These are phyloP conservation scores for Gandaritis pyraliata DNA, from an alignment of 2,888 invertebrate species.

Conservation along the genomic window DNA sequence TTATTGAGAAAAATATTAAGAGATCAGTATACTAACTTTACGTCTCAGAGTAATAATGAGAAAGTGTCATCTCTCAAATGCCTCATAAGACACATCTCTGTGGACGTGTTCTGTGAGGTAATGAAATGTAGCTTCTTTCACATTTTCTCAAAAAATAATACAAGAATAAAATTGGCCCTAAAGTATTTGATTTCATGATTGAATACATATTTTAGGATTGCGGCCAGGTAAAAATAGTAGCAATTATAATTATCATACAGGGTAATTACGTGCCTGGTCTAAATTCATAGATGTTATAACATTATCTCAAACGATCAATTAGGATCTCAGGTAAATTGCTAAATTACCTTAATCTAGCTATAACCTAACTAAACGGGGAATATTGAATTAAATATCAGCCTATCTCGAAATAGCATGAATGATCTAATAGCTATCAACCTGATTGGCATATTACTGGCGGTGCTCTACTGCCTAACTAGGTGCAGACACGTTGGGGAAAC, in stretches of 20 bases:
- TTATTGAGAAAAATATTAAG: no score
- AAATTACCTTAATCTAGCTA: conserved; percentile 1
- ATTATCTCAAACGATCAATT: not conserved
- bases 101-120: no score
- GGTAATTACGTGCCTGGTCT: not conserved
- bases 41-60: no score
- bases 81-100: no score
- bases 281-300: not conserved
- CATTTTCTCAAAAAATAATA: no score
- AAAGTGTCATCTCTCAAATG: no score
- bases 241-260: not conserved
- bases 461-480: not conserved
- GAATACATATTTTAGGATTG: no score
- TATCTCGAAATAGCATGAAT: conserved; percentile 4
- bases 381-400: conserved; percentile 7
- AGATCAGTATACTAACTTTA: no score
- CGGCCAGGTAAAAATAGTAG: no score
- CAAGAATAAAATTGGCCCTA: no score
- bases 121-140: no score
- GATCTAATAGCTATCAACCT: conserved; percentile 7
- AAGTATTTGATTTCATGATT: no score
- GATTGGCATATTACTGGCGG: conserved; percentile 8
- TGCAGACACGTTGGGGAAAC: conserved; percentile 1
- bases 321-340: conserved; percentile 4
- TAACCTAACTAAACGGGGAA: conserved; percentile 2